Percentiles rank a stretch among this genome's conserved stretches.
phyloP scores from a whole-genome alignment of 92 coral and sea anemone species.

The Epizoanthus rinbou region DNA sequence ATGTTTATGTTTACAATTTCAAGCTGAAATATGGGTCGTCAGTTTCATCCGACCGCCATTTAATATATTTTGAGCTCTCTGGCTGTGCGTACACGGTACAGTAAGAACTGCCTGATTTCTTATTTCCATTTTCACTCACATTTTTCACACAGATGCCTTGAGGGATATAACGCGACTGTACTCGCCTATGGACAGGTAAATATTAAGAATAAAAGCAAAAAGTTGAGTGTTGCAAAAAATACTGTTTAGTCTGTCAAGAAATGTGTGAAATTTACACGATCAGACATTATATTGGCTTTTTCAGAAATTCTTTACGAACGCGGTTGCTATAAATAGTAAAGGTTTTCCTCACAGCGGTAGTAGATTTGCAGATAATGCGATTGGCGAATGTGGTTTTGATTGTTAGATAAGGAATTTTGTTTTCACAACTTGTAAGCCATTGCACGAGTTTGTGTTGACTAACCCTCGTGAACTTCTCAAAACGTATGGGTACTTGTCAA shows the following conservation, averaged over 20 bases:
- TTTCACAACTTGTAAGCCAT: not conserved
- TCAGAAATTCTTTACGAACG: slow-evolving; percentile 19
- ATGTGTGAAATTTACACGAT: slow-evolving; percentile 16
- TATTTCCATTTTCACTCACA: not conserved
- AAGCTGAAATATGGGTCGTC: slow-evolving; percentile 7
- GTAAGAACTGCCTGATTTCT: slow-evolving; percentile 33
- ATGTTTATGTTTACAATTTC: slow-evolving; percentile 21
- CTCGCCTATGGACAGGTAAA: slow-evolving; percentile 98
- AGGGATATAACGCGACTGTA: slow-evolving; percentile 98
- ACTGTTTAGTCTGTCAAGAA: not conserved
- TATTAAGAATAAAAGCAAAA: not conserved
- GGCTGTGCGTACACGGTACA: not conserved
- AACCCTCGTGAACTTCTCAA: not conserved
- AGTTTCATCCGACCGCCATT: not conserved
- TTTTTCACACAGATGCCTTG: slow-evolving; percentile 80
- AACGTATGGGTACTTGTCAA: slow-evolving; percentile 26
- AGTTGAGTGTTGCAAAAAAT: not conserved
- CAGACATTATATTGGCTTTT: slow-evolving; percentile 13
- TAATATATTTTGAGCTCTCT: not conserved
- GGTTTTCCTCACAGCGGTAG: slow-evolving; percentile 33
- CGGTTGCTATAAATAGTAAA: slow-evolving; percentile 24
- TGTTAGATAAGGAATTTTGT: slow-evolving; percentile 4
- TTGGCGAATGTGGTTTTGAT: slow-evolving; percentile 24
- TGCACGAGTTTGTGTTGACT: slow-evolving; percentile 30
- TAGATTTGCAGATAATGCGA: slow-evolving; percentile 12